Evolutionary conservation across 2,888 invertebrate genomes (phyloP).

Genomic region (Drosophila niveifrons): DNA sequence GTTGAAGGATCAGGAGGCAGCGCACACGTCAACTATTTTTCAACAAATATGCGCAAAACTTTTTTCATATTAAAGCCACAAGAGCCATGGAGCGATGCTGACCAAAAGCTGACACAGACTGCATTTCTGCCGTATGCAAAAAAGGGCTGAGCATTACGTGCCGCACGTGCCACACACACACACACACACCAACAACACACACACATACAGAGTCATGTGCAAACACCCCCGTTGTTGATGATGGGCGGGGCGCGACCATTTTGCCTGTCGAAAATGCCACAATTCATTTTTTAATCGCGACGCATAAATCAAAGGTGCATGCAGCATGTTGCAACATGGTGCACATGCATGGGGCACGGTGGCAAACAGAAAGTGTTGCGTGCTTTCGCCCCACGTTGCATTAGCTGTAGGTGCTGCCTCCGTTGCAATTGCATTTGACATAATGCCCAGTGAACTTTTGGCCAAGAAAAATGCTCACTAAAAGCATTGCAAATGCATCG

Average conservation of each 20-base stretch:
- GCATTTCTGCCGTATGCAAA: slow-evolving; percentile 73
- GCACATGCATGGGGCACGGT: slow-evolving; percentile 7
- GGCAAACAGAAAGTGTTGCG: slow-evolving; percentile 55
- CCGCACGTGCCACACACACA: slow-evolving; percentile 64
- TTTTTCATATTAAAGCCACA: slow-evolving; percentile 66
- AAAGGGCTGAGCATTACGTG: slow-evolving; percentile 62
- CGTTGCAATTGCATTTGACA: slow-evolving; percentile 51
- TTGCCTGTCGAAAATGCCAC: slow-evolving; percentile 70
- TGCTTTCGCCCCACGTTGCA: slow-evolving; percentile 46
- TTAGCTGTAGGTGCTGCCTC: slow-evolving; percentile 42
- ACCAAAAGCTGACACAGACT: slow-evolving; percentile 56
- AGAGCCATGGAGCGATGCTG: slow-evolving; percentile 30
- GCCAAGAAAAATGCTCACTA: slow-evolving; percentile 25
- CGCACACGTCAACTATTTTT: slow-evolving; percentile 65
- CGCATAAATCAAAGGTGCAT: slow-evolving; percentile 73
- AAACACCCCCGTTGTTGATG: slow-evolving; percentile 10
- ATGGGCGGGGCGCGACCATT: slow-evolving; percentile 52
- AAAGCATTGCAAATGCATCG: slow-evolving; percentile 32
- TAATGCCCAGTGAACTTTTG: slow-evolving; percentile 32
- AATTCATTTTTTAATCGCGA: slow-evolving; percentile 81
- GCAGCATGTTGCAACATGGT: neutral
- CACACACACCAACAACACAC: slow-evolving; percentile 10
- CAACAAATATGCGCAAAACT: slow-evolving; percentile 64
- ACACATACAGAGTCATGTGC: slow-evolving; percentile 12
- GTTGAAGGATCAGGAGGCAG: slow-evolving; percentile 15